Conservation (phyloP, 1,140 invertebrate genomes). For the Hetaerina americana region DNA sequence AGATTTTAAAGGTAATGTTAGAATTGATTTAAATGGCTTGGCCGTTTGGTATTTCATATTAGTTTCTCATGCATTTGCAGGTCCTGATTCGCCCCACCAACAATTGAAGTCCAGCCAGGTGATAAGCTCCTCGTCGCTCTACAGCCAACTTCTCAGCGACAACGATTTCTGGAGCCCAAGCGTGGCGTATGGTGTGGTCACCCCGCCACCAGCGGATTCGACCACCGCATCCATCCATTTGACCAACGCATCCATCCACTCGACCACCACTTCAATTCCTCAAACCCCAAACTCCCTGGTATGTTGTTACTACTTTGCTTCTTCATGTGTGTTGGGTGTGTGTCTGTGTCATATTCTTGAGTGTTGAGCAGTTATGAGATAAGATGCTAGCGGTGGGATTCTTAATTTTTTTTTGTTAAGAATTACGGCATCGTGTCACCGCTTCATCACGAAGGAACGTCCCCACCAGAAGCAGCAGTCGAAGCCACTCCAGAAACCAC, state of each 20-base stretch:
- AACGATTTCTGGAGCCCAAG: constrained; percentile 14
- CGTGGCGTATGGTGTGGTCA: constrained; percentile 14
- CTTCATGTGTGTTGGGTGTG: too few relatives aligned
- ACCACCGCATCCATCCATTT: constrained; percentile 3
- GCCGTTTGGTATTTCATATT: background rate
- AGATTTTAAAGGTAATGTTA: too few relatives aligned
- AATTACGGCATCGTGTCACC: constrained; percentile 9
- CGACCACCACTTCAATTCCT: constrained; percentile 15
- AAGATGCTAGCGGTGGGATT: too few relatives aligned
- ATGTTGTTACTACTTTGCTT: too few relatives aligned
- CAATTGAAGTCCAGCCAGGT: background rate
- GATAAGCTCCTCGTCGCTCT: background rate
- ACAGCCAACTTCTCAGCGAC: background rate
- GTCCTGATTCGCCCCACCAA: background rate
- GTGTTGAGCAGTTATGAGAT: too few relatives aligned
- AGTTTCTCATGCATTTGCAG: too few relatives aligned
- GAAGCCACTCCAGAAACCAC: constrained; percentile 81
- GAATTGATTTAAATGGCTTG: background rate
- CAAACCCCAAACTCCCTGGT: constrained; percentile 20
- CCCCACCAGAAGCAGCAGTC: constrained; percentile 65
- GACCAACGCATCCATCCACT: constrained; percentile 3
- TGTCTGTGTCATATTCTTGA: too few relatives aligned
- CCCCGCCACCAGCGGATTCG: constrained; percentile 17
- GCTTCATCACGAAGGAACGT: constrained; percentile 38
- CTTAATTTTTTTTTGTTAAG: constrained; percentile 10